phyloP scores from a whole-genome alignment of 2,113 vertebrate genomes.

The Channa maculata region DNA sequence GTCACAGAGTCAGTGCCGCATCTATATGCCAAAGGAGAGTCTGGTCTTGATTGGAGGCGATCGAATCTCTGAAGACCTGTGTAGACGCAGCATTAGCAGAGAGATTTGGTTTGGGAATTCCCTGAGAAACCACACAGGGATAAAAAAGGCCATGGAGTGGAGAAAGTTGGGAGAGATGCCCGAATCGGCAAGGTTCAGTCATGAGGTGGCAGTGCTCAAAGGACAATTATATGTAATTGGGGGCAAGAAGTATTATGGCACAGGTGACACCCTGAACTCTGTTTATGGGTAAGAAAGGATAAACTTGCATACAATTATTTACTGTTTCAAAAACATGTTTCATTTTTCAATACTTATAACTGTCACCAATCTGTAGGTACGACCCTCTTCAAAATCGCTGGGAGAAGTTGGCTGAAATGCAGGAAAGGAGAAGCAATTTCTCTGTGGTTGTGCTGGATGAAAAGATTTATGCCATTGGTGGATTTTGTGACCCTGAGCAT shows the following conservation, averaged over 20 bases:
- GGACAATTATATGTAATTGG: constrained; percentile 88
- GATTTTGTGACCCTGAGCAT: constrained; percentile 61
- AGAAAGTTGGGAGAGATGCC: constrained; percentile 86
- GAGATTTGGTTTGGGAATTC: constrained; percentile 91
- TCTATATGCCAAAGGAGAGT: constrained; percentile 85
- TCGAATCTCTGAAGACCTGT: constrained; percentile 80
- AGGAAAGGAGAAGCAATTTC: constrained; percentile 69
- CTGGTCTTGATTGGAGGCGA: constrained; percentile 91
- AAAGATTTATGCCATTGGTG: constrained; percentile 76
- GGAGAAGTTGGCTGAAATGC: constrained; percentile 77
- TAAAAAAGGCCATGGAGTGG: constrained; percentile 90
- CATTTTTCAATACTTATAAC: background rate
- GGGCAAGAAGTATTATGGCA: constrained; percentile 89
- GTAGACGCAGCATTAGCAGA: constrained; percentile 79
- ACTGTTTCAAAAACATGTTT: background rate
- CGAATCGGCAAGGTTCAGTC: constrained; percentile 84
- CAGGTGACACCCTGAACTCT: constrained; percentile 82
- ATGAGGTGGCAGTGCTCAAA: constrained; percentile 83
- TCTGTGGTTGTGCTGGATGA: constrained; percentile 69
- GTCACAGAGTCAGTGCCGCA: constrained; percentile 74
- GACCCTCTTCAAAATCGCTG: constrained; percentile 73
- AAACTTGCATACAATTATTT: background rate
- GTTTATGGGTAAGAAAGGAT: constrained; percentile 84
- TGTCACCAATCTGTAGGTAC: constrained; percentile 62
- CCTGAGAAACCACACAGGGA: constrained; percentile 84